These are phyloP conservation scores for Microplitis manilae DNA, from an alignment of 2,888 invertebrate genomes.

Conservation along the genomic window DNA sequence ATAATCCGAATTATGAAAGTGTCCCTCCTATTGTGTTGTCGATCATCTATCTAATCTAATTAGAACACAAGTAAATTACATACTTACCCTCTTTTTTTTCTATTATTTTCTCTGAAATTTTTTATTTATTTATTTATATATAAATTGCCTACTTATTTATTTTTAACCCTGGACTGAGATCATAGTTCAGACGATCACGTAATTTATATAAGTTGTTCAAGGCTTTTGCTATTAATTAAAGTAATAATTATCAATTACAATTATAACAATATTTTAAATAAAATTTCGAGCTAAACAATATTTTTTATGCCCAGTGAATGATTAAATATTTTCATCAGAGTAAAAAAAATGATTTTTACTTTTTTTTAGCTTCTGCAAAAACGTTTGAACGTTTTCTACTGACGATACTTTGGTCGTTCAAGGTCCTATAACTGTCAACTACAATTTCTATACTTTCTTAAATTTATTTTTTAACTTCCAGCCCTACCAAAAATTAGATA, in stretches of 20 bases:
- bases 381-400: too few species aligned
- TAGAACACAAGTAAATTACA: slow-evolving; percentile 38
- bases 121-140: slow-evolving; percentile 17
- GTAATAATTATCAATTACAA: not conserved
- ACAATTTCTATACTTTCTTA: too few species aligned
- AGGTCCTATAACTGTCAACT: too few species aligned
- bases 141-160: not conserved
- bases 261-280: too few species aligned
- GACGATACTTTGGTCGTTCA: too few species aligned
- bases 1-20: not conserved
- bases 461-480: too few species aligned
- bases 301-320: too few species aligned
- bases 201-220: not conserved
- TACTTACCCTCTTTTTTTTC: slow-evolving; percentile 8
- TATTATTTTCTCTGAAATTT: slow-evolving; percentile 5
- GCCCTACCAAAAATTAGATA: too few species aligned
- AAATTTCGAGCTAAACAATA: too few species aligned
- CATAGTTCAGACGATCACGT: not conserved
- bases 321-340: too few species aligned
- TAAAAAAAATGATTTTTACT: too few species aligned
- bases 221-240: not conserved
- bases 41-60: slow-evolving; percentile 52
- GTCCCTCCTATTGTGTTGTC: slow-evolving; percentile 29
- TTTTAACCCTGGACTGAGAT: not conserved
- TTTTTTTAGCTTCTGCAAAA: too few species aligned